These are phyloP conservation scores for Xestoiulus laeticollis DNA, from an alignment of 2,888 invertebrate species.

Conservation along the genomic window DNA sequence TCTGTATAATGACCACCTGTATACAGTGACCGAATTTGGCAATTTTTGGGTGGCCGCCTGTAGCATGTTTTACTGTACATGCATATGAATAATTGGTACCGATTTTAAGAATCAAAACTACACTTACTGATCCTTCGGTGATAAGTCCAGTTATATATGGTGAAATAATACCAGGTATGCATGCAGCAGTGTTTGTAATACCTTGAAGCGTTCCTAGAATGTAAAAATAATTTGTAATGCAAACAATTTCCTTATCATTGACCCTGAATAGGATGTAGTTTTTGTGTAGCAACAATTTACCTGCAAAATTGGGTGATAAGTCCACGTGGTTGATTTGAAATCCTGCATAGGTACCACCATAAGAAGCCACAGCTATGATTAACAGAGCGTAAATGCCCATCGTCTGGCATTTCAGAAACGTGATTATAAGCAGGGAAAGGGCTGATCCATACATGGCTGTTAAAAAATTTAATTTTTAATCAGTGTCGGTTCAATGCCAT, in stretches of 20 bases:
- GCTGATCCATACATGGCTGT: conserved; percentile 49
- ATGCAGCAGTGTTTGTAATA: conserved; percentile 59
- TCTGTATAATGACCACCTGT: too few relatives aligned
- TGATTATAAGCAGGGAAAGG: conserved; percentile 35
- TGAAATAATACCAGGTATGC: conserved; percentile 58
- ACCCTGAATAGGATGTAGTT: too few relatives aligned
- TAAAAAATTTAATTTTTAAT: conserved; percentile 6
- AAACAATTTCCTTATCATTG: background rate
- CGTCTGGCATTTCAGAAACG: conserved; percentile 51
- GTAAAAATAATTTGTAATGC: background rate
- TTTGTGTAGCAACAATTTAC: too few relatives aligned
- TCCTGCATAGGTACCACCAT: conserved; percentile 59
- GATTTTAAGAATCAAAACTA: background rate
- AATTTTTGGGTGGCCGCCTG: too few relatives aligned
- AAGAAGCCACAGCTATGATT: conserved; percentile 56
- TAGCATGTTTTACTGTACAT: too few relatives aligned
- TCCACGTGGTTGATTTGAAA: conserved; percentile 59
- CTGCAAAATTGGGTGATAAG: conserved; percentile 59
- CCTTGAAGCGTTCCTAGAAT: conserved; percentile 59
- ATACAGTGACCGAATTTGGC: too few relatives aligned
- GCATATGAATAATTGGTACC: too few relatives aligned
- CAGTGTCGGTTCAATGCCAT: too few relatives aligned
- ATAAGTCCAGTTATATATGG: conserved; percentile 56
- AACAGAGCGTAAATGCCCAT: conserved; percentile 52
- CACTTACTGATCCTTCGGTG: conserved; percentile 55